Evolutionary conservation across 2,113 vertebrate species (phyloP).

Genomic region (Xenopus tropicalis): DNA sequence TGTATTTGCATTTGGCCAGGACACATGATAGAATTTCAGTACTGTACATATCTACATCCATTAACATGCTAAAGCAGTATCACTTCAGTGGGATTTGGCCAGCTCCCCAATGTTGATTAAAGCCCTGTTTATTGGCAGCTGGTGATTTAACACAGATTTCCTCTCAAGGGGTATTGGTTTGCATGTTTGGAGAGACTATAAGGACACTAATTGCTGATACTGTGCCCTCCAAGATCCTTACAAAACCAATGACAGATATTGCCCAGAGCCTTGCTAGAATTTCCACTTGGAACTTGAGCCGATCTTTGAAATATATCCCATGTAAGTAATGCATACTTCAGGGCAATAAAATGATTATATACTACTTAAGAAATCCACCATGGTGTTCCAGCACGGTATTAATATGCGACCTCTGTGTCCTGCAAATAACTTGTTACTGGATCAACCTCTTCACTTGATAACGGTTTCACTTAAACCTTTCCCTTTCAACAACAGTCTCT

Average conservation of each 20-base stretch:
- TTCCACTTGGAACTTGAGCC: neutral
- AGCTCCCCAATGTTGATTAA: neutral
- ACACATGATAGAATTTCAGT: too few relatives aligned
- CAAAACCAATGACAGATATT: neutral
- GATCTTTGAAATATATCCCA: constrained; percentile 2
- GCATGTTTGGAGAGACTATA: neutral
- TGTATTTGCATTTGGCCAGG: too few relatives aligned
- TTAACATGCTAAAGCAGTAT: too few relatives aligned
- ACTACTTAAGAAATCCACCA: neutral
- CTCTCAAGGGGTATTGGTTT: neutral
- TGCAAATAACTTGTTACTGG: neutral
- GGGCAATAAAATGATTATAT: constrained; percentile 6
- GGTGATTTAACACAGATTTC: neutral
- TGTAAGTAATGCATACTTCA: neutral
- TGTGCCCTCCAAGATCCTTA: neutral
- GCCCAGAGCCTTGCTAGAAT: neutral
- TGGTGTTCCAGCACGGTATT: neutral
- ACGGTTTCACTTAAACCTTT: neutral
- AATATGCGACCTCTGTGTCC: neutral
- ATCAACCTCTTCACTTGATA: neutral
- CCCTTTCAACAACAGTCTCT: neutral
- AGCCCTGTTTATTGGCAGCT: neutral
- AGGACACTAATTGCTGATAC: neutral
- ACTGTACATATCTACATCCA: too few relatives aligned
- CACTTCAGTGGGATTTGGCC: neutral